Percentiles rank a stretch among this genome's conserved stretches.
These are phyloP conservation scores for Semnornis frantzii DNA, from an alignment of 2,113 vertebrate genomes.

Conservation along the genomic window DNA sequence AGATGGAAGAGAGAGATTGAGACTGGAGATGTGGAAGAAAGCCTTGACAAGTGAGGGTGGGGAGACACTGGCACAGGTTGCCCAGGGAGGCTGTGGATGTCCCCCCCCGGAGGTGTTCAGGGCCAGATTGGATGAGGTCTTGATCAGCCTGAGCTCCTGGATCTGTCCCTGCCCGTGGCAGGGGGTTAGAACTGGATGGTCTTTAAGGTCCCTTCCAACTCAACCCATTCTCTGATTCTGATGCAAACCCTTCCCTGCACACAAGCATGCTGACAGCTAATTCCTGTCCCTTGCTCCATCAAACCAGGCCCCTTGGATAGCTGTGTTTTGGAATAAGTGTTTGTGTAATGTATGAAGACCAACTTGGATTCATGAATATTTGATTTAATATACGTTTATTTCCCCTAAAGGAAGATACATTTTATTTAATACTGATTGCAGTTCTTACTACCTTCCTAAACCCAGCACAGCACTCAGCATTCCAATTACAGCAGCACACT, in stretches of 20 bases:
- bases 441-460: constrained; percentile 73
- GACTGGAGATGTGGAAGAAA: no score
- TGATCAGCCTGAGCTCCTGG: no score
- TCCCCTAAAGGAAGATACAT: constrained; percentile 71
- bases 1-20: no score
- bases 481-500: constrained; percentile 63
- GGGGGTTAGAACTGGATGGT: no score
- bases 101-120: no score
- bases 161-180: no score
- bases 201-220: no score
- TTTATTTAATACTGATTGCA: constrained; percentile 77
- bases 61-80: no score
- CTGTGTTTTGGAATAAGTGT: constrained; percentile 31
- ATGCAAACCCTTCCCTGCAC: background rate
- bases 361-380: constrained; percentile 66
- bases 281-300: background rate
- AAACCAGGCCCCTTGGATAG: background rate
- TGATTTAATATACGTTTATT: constrained; percentile 73
- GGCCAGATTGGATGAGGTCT: no score
- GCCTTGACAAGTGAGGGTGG: no score
- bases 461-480: constrained; percentile 62
- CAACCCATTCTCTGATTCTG: no score
- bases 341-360: constrained; percentile 63
- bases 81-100: no score
- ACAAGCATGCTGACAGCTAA: background rate